These are phyloP conservation scores for Clostera curtula DNA, from an alignment of 2,888 invertebrate species.

Conservation along the genomic window DNA sequence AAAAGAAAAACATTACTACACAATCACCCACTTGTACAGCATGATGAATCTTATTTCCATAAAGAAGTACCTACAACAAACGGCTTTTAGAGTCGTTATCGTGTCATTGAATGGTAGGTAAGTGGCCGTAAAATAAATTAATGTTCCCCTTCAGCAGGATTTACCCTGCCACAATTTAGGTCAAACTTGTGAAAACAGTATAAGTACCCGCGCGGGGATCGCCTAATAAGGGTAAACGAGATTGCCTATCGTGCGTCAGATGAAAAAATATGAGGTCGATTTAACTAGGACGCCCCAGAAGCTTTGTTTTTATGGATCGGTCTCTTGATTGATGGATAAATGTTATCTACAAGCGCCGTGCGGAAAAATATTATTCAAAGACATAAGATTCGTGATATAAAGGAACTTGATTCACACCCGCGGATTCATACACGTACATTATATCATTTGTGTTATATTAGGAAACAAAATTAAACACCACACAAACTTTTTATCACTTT, in stretches of 20 bases:
- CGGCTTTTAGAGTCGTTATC: conserved; percentile 34
- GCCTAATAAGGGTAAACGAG: conserved; percentile 18
- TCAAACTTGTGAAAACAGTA: conserved; percentile 31
- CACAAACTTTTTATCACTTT: no score
- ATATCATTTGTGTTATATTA: no score
- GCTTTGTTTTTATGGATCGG: conserved; percentile 7
- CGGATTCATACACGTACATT: no score
- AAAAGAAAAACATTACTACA: conserved; percentile 5
- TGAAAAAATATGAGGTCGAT: conserved; percentile 1
- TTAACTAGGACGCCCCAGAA: conserved; percentile 3
- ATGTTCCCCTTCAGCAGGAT: conserved; percentile 34
- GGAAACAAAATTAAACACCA: no score
- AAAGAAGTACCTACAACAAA: conserved; percentile 18
- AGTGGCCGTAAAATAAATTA: conserved; percentile 41
- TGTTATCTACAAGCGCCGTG: no score
- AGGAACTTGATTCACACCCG: no score
- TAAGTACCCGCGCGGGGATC: conserved; percentile 24
- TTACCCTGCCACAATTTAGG: conserved; percentile 34
- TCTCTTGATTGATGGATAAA: no score
- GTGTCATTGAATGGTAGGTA: conserved; percentile 38
- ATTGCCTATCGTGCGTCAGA: conserved; percentile 2
- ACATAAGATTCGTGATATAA: no score
- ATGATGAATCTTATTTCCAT: conserved; percentile 22
- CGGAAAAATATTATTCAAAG: no score
- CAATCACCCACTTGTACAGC: conserved; percentile 16